Conservation (phyloP, 2,888 invertebrate species). For the Diloba caeruleocephala region DNA sequence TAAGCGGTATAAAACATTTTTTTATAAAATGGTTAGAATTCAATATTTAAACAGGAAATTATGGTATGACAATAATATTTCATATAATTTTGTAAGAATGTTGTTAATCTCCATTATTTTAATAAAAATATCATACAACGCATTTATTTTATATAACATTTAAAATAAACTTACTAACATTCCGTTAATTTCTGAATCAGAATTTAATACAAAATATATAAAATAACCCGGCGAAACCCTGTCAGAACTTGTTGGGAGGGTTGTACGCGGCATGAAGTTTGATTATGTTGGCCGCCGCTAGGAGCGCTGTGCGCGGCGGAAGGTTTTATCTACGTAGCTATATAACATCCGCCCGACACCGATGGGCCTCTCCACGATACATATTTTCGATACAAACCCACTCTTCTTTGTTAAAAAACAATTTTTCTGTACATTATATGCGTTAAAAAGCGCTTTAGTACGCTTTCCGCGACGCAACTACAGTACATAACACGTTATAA, state of each 20-base stretch:
- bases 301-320: constrained; percentile 86
- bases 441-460: constrained; percentile 70
- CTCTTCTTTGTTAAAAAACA: constrained; percentile 83
- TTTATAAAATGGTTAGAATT: too few species aligned
- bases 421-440: constrained; percentile 80
- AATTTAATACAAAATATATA: constrained; percentile 47
- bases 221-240: constrained; percentile 36
- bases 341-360: constrained; percentile 86
- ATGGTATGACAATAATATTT: too few species aligned
- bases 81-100: too few species aligned
- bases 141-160: too few species aligned
- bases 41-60: too few species aligned
- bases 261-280: constrained; percentile 85
- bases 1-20: too few species aligned
- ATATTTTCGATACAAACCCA: constrained; percentile 82
- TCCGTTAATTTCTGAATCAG: constrained; percentile 24
- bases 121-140: not conserved
- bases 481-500: constrained; percentile 51
- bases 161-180: not conserved
- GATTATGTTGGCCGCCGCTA: constrained; percentile 78
- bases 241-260: constrained; percentile 71
- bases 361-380: constrained; percentile 82
- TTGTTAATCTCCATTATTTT: not conserved
- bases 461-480: constrained; percentile 70
- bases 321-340: constrained; percentile 89